Evolutionary conservation across 2,888 invertebrate genomes (phyloP).

Genomic region (Mylabris sibirica): DNA sequence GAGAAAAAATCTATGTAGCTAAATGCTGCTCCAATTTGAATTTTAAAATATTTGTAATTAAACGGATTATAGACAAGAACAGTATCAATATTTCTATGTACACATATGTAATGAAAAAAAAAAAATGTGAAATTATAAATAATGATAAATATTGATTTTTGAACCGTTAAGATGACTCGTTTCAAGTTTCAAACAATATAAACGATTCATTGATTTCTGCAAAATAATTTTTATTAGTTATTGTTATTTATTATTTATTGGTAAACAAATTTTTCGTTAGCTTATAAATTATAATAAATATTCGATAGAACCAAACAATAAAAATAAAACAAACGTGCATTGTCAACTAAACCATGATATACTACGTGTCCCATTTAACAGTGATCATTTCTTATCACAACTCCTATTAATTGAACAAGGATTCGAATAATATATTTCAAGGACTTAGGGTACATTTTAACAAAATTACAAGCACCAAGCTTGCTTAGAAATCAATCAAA

Average conservation of each 20-base stretch:
- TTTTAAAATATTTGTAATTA: background rate
- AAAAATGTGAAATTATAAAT: constrained; percentile 3
- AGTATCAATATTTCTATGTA: background rate
- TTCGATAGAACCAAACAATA: background rate
- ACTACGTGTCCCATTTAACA: background rate
- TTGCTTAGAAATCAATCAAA: too few species aligned
- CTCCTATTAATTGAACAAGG: too few species aligned
- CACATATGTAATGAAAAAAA: background rate
- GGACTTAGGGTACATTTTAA: too few species aligned
- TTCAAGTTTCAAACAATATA: background rate
- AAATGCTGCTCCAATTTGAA: background rate
- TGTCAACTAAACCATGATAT: background rate
- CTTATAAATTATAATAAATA: background rate
- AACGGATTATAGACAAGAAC: background rate
- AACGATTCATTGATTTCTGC: background rate
- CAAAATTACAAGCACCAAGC: too few species aligned
- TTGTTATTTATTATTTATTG: too few species aligned
- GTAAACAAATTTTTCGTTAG: too few species aligned
- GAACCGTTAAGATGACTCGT: background rate
- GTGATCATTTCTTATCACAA: too few species aligned
- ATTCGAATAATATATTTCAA: too few species aligned
- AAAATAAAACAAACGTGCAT: background rate
- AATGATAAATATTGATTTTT: constrained; percentile 3
- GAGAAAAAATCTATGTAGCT: background rate
- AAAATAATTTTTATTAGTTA: too few species aligned